These are phyloP conservation scores for Platysteira castanea DNA, from an alignment of 2,113 vertebrate species.

Conservation along the genomic window DNA sequence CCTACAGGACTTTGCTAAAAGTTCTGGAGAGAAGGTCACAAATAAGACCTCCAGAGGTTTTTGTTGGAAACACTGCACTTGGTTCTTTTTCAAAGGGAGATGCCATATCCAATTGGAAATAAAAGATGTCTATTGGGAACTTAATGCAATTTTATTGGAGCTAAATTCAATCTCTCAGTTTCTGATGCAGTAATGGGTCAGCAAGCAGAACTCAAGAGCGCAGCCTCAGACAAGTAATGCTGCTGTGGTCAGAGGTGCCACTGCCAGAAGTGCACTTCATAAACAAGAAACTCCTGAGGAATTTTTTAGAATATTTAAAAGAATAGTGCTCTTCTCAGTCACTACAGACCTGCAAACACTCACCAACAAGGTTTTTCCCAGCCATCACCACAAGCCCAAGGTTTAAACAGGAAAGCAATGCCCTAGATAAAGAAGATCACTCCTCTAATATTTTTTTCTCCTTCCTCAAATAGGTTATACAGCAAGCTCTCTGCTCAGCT, in stretches of 20 bases:
- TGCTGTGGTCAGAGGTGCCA: conserved; percentile 15
- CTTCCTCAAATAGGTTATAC: background rate
- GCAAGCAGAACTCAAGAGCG: background rate
- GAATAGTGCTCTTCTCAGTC: background rate
- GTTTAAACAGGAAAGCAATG: conserved; percentile 15
- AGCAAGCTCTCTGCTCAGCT: background rate
- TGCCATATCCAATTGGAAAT: conserved; percentile 56
- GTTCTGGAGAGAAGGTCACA: conserved; percentile 27
- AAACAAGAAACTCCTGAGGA: background rate
- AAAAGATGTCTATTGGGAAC: conserved; percentile 27
- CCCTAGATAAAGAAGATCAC: conserved; percentile 24
- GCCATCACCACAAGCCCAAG: background rate
- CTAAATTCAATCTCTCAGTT: conserved; percentile 49
- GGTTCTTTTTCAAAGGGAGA: background rate
- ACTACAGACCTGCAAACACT: background rate
- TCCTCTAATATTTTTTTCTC: conserved; percentile 12
- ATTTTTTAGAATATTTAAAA: background rate
- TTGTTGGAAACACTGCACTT: background rate
- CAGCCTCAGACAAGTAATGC: background rate
- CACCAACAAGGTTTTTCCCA: background rate
- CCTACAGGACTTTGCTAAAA: background rate
- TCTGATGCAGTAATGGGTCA: conserved; percentile 61
- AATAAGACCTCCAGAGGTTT: conserved; percentile 6
- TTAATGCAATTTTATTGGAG: conserved; percentile 50
- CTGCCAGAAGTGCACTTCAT: background rate